phyloP scores from a whole-genome alignment of 2,113 vertebrate species.

The Melozone crissalis region DNA sequence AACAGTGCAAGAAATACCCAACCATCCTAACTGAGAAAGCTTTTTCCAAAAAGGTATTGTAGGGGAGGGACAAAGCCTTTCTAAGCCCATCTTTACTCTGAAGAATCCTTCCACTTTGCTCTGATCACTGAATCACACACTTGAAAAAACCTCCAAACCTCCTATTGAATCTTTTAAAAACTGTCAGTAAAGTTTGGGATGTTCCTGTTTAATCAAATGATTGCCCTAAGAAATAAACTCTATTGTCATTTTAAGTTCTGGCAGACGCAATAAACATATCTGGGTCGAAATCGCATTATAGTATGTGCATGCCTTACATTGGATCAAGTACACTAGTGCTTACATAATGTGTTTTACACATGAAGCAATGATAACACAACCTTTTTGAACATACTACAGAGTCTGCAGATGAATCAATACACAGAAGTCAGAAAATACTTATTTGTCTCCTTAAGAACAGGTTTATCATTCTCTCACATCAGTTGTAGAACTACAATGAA shows the following conservation, averaged over 20 bases:
- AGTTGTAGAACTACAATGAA: neutral
- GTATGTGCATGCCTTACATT: neutral
- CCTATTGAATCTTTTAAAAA: neutral
- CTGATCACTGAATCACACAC: neutral
- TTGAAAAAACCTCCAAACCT: neutral
- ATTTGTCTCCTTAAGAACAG: neutral
- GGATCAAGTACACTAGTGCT: neutral
- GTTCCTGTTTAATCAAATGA: neutral
- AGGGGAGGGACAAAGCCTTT: neutral
- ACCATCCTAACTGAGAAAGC: neutral
- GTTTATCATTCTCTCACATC: neutral
- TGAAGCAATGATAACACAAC: neutral
- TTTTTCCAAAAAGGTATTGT: neutral
- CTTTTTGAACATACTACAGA: neutral
- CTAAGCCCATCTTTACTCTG: neutral
- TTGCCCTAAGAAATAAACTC: neutral
- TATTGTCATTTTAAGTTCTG: constrained; percentile 13
- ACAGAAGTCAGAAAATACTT: neutral
- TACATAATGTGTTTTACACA: constrained; percentile 6
- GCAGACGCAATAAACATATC: neutral
- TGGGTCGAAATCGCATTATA: constrained; percentile 1
- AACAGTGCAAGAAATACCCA: neutral
- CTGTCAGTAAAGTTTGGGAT: neutral
- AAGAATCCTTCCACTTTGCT: neutral
- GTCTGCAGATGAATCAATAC: neutral